Evolutionary conservation across 2,113 vertebrate species (phyloP).

Genomic region (Acrocephalus kingi): DNA sequence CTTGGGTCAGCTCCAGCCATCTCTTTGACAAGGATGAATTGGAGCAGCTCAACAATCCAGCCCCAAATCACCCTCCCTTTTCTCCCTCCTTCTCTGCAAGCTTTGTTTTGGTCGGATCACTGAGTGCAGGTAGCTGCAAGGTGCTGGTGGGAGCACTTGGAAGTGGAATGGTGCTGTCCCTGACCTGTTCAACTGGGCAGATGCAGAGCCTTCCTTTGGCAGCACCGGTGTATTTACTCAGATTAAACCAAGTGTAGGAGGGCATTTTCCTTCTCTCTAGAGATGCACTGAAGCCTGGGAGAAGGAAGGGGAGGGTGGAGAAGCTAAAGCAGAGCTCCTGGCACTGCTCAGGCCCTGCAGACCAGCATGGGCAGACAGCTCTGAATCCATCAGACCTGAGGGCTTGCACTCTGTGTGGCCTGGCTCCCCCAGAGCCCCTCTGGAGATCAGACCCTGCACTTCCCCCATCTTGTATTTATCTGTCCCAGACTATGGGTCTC

Average conservation of each 20-base stretch:
- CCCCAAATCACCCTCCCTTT: not conserved
- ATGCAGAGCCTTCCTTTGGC: not conserved
- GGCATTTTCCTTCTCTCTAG: not conserved
- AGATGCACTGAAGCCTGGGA: not conserved
- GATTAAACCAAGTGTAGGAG: not conserved
- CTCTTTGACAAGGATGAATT: accelerated
- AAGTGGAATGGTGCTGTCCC: not conserved
- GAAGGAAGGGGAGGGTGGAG: not conserved
- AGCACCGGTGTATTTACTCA: not conserved
- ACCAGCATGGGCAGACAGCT: not conserved
- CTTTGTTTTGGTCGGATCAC: not conserved
- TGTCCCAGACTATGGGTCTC: not conserved
- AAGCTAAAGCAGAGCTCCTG: not conserved
- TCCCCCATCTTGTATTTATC: not conserved
- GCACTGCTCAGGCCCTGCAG: not conserved
- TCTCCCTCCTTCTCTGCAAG: not conserved
- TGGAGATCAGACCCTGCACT: not conserved
- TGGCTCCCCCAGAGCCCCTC: not conserved
- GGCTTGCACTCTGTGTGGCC: not conserved
- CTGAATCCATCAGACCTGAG: not conserved
- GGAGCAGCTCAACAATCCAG: not conserved
- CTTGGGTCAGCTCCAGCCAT: not conserved
- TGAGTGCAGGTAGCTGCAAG: not conserved
- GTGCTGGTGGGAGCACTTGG: not conserved
- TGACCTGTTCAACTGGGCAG: not conserved